phyloP scores from a whole-genome alignment of 1,140 invertebrate genomes.

The Theocolax elegans region DNA sequence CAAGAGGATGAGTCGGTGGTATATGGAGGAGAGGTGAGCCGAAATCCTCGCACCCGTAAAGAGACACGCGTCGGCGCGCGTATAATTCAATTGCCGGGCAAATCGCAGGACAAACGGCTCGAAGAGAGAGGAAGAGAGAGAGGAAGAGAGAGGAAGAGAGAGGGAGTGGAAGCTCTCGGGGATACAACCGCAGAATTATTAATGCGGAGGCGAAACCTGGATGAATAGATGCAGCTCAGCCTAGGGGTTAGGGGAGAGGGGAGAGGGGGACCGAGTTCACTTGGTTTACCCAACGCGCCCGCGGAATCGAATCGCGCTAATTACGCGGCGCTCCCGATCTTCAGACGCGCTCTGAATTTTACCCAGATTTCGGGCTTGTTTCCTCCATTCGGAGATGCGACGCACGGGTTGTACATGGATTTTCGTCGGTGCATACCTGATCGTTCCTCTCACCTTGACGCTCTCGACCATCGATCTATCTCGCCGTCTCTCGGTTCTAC shows the following conservation, averaged over 20 bases:
- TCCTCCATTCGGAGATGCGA: too few species aligned
- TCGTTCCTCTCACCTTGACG: too few species aligned
- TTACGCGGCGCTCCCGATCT: conserved; percentile 20
- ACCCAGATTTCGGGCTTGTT: too few species aligned
- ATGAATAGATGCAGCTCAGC: too few species aligned
- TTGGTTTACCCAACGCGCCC: conserved; percentile 43
- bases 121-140: conserved; percentile 1
- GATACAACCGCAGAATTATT: conserved; percentile 43
- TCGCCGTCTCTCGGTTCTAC: too few species aligned
- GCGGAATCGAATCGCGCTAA: conserved; percentile 49
- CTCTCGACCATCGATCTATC: too few species aligned
- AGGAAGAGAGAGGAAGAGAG: neutral
- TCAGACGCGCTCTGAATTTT: too few species aligned
- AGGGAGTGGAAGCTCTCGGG: conserved; percentile 3
- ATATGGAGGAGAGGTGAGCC: neutral
- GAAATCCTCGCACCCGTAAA: too few species aligned
- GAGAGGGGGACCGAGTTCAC: neutral
- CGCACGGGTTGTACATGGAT: too few species aligned
- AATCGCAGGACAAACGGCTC: conserved; percentile 46
- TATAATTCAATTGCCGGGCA: conserved; percentile 45
- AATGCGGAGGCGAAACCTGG: conserved; percentile 45
- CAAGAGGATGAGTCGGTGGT: too few species aligned
- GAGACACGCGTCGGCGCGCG: conserved; percentile 26
- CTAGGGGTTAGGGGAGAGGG: neutral
- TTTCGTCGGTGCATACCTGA: too few species aligned